phyloP scores from a whole-genome alignment of 1,140 invertebrate genomes.

The Nebria ingens region DNA sequence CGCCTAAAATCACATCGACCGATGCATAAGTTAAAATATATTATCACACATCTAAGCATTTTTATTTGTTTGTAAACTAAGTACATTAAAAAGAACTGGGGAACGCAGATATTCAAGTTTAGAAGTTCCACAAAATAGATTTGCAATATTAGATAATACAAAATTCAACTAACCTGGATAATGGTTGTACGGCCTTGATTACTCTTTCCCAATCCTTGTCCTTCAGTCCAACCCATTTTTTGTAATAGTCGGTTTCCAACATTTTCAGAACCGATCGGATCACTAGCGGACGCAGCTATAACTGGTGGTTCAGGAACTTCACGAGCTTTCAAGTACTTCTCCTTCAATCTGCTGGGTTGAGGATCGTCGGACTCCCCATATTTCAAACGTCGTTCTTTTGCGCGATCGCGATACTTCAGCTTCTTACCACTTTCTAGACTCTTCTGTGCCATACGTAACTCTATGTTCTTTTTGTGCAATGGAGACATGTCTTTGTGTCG shows the following conservation, averaged over 20 bases:
- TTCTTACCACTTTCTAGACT: constrained; percentile 30
- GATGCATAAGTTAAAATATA: too few species aligned
- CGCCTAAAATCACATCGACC: constrained; percentile 31
- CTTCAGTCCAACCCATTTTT: constrained; percentile 98
- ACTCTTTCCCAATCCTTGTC: constrained; percentile 83
- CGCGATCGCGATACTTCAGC: constrained; percentile 71
- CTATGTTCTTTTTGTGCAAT: constrained; percentile 89
- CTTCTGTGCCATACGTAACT: constrained; percentile 29
- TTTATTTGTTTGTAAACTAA: too few species aligned
- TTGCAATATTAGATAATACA: too few species aligned
- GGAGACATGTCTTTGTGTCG: constrained; percentile 92
- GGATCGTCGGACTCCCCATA: constrained; percentile 82
- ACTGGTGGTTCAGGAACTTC: constrained; percentile 29
- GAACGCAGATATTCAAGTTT: too few species aligned
- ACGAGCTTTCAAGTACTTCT: constrained; percentile 41
- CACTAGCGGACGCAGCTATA: constrained; percentile 29
- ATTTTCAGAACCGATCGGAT: constrained; percentile 71
- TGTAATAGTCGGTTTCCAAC: constrained; percentile 89
- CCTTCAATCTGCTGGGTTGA: constrained; percentile 57
- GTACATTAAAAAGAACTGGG: too few species aligned
- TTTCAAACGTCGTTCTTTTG: constrained; percentile 88
- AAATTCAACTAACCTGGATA: constrained; percentile 56
- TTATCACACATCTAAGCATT: too few species aligned
- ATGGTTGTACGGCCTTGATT: constrained; percentile 91
- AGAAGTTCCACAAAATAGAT: too few species aligned